phyloP scores from a whole-genome alignment of 2,888 invertebrate species.

The Phorcus lineatus region DNA sequence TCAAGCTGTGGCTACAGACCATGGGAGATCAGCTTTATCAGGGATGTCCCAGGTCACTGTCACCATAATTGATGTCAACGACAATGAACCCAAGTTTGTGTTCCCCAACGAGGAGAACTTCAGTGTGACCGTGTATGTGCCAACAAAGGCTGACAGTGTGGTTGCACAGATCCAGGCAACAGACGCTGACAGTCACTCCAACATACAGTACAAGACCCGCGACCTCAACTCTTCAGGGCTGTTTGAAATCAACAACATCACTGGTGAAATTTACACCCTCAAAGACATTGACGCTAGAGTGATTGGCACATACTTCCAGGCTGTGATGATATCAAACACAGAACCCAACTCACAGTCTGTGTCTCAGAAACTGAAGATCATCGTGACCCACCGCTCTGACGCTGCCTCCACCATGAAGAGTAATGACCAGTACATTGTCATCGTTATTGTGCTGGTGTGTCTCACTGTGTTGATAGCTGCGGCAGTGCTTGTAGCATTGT shows the following conservation, averaged over 20 bases:
- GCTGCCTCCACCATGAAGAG: not conserved
- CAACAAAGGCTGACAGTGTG: not conserved
- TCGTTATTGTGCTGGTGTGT: constrained; percentile 40
- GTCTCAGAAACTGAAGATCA: not conserved
- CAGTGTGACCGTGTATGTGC: not conserved
- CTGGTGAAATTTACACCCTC: constrained; percentile 3
- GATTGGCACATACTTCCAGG: not conserved
- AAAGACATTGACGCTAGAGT: not conserved
- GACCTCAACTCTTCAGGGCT: constrained; percentile 11
- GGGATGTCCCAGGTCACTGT: constrained; percentile 20
- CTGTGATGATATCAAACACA: constrained; percentile 1
- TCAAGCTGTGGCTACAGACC: constrained; percentile 20
- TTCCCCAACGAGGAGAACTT: constrained; percentile 14
- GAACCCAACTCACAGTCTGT: not conserved
- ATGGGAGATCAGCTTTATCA: not conserved
- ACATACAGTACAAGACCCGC: not conserved
- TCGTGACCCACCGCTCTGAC: not conserved
- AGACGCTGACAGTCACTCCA: not conserved
- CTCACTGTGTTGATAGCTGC: constrained; percentile 40
- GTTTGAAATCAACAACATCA: constrained; percentile 13
- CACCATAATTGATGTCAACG: constrained; percentile 13
- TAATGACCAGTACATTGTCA: constrained; percentile 38
- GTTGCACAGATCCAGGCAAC: not conserved
- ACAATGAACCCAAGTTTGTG: constrained; percentile 22
- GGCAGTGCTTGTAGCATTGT: constrained; percentile 36